These are phyloP conservation scores for Heterohyrax brucei DNA, from an alignment of 2,797 vertebrate genomes.

Conservation along the genomic window DNA sequence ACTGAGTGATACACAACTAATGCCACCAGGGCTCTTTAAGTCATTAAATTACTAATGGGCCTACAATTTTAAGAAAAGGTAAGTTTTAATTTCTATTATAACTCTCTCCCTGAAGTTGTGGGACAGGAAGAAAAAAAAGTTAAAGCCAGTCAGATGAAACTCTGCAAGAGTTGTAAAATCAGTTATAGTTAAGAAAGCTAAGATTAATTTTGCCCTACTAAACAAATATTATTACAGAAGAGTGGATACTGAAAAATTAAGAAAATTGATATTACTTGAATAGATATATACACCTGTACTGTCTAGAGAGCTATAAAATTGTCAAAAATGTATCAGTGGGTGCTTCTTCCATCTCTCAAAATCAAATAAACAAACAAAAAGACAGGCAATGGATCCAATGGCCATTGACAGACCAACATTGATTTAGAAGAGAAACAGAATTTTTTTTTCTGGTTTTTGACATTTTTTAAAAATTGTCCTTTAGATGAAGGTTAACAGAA, in stretches of 20 bases:
- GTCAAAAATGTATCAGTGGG: constrained; percentile 10
- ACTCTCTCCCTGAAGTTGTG: constrained; percentile 28
- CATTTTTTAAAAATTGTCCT: no score
- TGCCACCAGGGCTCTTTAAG: background rate
- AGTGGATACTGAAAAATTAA: background rate
- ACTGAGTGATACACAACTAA: background rate
- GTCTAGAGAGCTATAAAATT: constrained; percentile 46
- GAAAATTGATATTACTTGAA: constrained; percentile 39
- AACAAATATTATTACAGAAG: background rate
- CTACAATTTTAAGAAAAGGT: background rate
- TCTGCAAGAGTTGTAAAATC: constrained; percentile 37
- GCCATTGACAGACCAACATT: constrained; percentile 53
- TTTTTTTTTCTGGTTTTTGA: background rate
- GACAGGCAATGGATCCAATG: constrained; percentile 15
- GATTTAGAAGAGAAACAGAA: background rate
- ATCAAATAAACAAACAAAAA: constrained; percentile 61
- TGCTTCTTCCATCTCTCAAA: constrained; percentile 59
- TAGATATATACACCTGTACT: background rate
- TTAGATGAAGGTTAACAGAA: no score
- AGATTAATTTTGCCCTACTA: constrained; percentile 59
- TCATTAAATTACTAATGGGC: background rate
- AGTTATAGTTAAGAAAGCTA: constrained; percentile 29
- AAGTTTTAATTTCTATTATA: constrained; percentile 39
- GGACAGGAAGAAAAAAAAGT: constrained; percentile 27
- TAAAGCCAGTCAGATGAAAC: constrained; percentile 56